Percentiles rank a stretch among this genome's conserved stretches.
These are phyloP conservation scores for Macrobrachium nipponense DNA, from an alignment of 1,140 invertebrate genomes.

Conservation along the genomic window DNA sequence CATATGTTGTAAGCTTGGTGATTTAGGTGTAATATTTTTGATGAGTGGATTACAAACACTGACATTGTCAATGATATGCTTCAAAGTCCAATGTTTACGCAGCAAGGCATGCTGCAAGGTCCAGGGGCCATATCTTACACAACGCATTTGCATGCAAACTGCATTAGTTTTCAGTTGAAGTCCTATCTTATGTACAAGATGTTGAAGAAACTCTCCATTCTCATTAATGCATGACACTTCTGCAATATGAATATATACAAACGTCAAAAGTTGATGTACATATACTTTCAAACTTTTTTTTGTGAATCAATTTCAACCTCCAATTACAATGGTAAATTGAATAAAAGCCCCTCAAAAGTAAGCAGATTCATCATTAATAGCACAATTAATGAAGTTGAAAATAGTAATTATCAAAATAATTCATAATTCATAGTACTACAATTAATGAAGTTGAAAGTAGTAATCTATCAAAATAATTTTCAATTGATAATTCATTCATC, in stretches of 20 bases:
- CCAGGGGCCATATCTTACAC: slow-evolving; percentile 86
- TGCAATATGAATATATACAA: slow-evolving; percentile 70
- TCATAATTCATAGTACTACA: no score
- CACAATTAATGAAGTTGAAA: no score
- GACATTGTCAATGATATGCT: slow-evolving; percentile 82
- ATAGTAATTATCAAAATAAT: no score
- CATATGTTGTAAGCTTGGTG: slow-evolving; percentile 13
- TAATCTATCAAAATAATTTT: no score
- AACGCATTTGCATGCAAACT: slow-evolving; percentile 81
- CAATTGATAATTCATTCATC: no score
- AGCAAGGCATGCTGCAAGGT: slow-evolving; percentile 81
- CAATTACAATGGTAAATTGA: no score
- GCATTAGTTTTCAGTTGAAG: slow-evolving; percentile 82
- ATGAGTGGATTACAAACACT: slow-evolving; percentile 68
- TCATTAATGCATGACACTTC: slow-evolving; percentile 90
- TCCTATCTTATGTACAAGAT: slow-evolving; percentile 84
- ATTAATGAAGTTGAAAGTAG: no score
- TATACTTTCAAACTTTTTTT: neutral
- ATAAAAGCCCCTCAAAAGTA: no score
- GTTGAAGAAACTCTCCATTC: slow-evolving; percentile 79
- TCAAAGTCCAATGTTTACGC: slow-evolving; percentile 83
- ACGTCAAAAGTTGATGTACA: neutral
- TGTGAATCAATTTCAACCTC: no score
- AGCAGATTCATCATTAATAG: no score
- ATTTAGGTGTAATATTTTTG: slow-evolving; percentile 28